These are phyloP conservation scores for Hyles euphorbiae DNA, from an alignment of 1,140 invertebrate species.

Conservation along the genomic window DNA sequence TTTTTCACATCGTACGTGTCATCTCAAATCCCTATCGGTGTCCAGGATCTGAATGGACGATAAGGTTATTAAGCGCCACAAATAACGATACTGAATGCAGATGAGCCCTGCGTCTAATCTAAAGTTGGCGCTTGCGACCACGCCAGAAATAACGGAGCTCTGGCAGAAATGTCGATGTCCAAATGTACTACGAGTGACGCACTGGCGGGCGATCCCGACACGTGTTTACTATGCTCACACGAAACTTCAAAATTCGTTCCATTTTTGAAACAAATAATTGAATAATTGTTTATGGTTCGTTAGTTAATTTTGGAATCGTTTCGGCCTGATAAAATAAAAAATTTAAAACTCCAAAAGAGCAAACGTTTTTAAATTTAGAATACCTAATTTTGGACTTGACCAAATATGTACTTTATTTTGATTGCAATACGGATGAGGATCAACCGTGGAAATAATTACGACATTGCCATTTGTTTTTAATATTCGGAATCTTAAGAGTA, in stretches of 20 bases:
- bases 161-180: slow-evolving; percentile 54
- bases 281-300: too few species aligned
- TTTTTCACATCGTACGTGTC: slow-evolving; percentile 5
- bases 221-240: slow-evolving; percentile 9
- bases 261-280: slow-evolving; percentile 5
- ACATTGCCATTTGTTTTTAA: too few species aligned
- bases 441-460: too few species aligned
- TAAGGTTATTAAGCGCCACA: slow-evolving; percentile 48
- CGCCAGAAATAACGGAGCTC: slow-evolving; percentile 58
- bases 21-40: neutral
- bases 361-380: too few species aligned
- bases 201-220: slow-evolving; percentile 29
- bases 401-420: too few species aligned
- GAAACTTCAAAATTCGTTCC: neutral
- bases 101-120: slow-evolving; percentile 57
- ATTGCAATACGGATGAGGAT: too few species aligned
- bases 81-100: slow-evolving; percentile 54
- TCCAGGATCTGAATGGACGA: slow-evolving; percentile 39
- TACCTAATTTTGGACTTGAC: too few species aligned
- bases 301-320: too few species aligned
- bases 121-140: slow-evolving; percentile 52
- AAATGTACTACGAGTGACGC: slow-evolving; percentile 36
- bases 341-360: too few species aligned
- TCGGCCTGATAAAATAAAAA: too few species aligned
- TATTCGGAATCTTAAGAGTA: too few species aligned